These are phyloP conservation scores for Prunella strophiata DNA, from an alignment of 2,797 vertebrate species.

Conservation along the genomic window DNA sequence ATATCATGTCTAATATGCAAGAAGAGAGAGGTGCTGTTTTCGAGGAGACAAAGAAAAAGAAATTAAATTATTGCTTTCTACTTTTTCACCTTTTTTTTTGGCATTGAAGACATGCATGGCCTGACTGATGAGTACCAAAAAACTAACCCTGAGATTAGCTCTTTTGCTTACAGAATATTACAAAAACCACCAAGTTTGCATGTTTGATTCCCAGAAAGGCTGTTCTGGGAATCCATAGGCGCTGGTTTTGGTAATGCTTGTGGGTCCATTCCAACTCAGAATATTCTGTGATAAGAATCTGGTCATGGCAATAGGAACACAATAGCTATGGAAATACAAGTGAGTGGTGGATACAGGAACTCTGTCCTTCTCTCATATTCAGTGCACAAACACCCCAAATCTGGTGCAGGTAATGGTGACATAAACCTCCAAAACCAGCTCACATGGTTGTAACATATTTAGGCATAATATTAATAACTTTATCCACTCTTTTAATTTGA, in stretches of 20 bases:
- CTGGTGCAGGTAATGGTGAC: rapidly evolving
- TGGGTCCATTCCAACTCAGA: neutral
- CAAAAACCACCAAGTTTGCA: neutral
- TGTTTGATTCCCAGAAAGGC: neutral
- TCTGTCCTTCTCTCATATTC: no score
- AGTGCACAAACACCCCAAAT: rapidly evolving
- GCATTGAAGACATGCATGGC: neutral
- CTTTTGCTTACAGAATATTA: neutral
- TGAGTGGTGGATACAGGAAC: neutral
- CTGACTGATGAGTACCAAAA: no score
- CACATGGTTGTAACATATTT: neutral
- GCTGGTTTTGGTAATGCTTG: neutral
- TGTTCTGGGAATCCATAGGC: neutral
- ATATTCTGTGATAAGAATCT: neutral
- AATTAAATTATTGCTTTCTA: neutral
- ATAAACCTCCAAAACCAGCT: neutral
- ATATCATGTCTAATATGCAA: neutral
- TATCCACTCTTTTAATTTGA: neutral
- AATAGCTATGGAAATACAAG: neutral
- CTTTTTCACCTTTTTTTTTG: neutral
- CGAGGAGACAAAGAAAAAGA: neutral
- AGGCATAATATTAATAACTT: neutral
- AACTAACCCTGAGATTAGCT: neutral
- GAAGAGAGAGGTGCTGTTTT: neutral
- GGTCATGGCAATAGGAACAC: neutral